Conservation (phyloP, 2,113 vertebrate genomes). For the Chaetops frenatus region DNA sequence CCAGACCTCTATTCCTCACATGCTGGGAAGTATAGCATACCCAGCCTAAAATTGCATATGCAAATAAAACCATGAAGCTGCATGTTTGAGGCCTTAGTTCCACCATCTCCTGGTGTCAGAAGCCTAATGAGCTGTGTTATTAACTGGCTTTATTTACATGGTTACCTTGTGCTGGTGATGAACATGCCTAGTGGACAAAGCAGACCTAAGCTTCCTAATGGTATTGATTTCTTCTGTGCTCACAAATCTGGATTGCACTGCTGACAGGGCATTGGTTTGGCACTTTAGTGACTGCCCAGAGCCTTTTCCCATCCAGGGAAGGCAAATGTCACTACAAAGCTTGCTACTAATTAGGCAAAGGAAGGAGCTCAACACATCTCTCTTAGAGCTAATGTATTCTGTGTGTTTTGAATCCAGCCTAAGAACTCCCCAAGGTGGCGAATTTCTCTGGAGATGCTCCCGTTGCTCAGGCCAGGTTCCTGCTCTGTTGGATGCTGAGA, state of each 20-base stretch:
- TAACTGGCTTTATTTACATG: not conserved
- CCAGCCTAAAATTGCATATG: not conserved
- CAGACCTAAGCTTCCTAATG: not conserved
- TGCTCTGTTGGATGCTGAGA: not conserved
- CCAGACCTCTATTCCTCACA: not conserved
- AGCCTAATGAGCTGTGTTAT: slow-evolving; percentile 10
- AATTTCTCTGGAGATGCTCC: not conserved
- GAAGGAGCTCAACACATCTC: not conserved
- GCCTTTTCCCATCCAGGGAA: not conserved
- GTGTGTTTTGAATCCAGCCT: not conserved
- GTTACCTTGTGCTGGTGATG: not conserved
- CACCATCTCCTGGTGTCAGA: not conserved
- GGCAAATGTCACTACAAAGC: not conserved
- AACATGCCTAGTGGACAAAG: not conserved
- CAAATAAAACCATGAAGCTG: not conserved
- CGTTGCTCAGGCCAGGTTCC: not conserved
- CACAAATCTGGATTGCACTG: not conserved
- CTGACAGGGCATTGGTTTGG: not conserved
- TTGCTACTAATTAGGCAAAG: not conserved
- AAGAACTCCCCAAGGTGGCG: not conserved
- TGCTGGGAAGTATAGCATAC: not conserved
- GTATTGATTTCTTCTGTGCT: not conserved
- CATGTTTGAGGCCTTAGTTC: not conserved
- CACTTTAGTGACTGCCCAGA: not conserved
- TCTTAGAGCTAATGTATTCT: not conserved